phyloP scores from a whole-genome alignment of 2,888 invertebrate genomes.

The Lasiommata megera region DNA sequence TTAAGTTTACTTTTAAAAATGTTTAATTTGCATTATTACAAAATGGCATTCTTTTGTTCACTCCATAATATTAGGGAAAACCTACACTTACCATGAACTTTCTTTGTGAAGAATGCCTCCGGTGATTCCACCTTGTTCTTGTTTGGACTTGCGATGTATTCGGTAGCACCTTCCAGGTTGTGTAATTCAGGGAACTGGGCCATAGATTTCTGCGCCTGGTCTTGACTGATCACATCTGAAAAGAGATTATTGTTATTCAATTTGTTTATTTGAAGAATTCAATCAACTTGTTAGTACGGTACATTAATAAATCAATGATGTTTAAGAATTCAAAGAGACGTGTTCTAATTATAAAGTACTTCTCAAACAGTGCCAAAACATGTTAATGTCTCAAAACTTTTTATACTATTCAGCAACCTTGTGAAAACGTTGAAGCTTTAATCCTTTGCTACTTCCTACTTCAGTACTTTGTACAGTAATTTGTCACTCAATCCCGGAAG shows the following conservation, averaged over 20 bases:
- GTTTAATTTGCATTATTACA: too few relatives aligned
- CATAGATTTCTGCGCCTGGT: constrained; percentile 37
- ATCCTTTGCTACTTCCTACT: background rate
- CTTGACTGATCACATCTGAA: constrained; percentile 40
- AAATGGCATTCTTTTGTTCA: too few relatives aligned
- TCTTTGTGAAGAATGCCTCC: constrained; percentile 51
- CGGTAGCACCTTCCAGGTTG: constrained; percentile 38
- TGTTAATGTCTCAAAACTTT: background rate
- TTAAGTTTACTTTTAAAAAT: too few relatives aligned
- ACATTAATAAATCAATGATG: too few relatives aligned
- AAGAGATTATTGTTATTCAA: background rate
- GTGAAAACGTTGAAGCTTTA: background rate
- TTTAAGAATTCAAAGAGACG: too few relatives aligned
- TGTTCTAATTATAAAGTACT: too few relatives aligned
- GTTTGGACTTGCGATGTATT: constrained; percentile 45
- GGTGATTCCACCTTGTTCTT: constrained; percentile 37
- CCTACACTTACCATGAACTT: constrained; percentile 42
- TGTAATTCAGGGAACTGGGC: constrained; percentile 41
- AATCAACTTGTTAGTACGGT: background rate
- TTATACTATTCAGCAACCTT: background rate
- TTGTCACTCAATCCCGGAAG: constrained; percentile 7
- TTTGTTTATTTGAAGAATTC: background rate
- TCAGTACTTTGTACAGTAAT: background rate
- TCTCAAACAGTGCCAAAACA: too few relatives aligned
- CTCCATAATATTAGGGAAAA: background rate